Conservation (phyloP, 2,797 vertebrate species). For the Balearica regulorum region DNA sequence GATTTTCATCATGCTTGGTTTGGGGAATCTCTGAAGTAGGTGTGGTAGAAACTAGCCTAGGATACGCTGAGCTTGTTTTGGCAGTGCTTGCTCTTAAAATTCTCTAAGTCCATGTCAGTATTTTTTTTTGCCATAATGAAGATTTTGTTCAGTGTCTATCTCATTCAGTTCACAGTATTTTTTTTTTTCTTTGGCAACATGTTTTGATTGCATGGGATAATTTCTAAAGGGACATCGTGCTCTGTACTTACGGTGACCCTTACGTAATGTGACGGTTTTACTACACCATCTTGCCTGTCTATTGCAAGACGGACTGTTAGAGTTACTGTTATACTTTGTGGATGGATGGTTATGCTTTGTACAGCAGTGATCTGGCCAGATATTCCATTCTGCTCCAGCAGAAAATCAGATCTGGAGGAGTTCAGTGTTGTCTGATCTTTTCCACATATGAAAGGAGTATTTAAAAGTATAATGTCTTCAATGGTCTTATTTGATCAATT, state of each 20-base stretch:
- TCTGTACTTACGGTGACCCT: neutral
- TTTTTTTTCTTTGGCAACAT: neutral
- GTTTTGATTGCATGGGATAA: neutral
- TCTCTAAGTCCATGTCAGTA: neutral
- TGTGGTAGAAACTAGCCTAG: neutral
- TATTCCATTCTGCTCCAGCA: neutral
- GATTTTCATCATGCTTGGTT: neutral
- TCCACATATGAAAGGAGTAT: slow-evolving; percentile 30
- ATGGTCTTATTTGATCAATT: slow-evolving; percentile 6
- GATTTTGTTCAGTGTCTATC: neutral
- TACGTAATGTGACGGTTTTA: neutral
- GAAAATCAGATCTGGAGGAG: slow-evolving; percentile 15
- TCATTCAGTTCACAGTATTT: neutral
- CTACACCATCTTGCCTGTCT: neutral
- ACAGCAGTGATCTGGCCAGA: neutral
- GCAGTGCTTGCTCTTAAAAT: neutral
- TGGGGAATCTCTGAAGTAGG: neutral
- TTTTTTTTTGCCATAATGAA: neutral
- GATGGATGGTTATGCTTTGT: neutral
- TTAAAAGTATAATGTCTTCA: slow-evolving; percentile 49
- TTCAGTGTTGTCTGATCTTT: slow-evolving; percentile 16
- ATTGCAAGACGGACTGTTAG: rapidly evolving
- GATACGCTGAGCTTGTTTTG: neutral
- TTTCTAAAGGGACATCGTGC: neutral
- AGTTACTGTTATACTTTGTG: too few species aligned